Evolutionary conservation across 1,140 invertebrate genomes (phyloP).

Genomic region (Monomorium pharaonis): DNA sequence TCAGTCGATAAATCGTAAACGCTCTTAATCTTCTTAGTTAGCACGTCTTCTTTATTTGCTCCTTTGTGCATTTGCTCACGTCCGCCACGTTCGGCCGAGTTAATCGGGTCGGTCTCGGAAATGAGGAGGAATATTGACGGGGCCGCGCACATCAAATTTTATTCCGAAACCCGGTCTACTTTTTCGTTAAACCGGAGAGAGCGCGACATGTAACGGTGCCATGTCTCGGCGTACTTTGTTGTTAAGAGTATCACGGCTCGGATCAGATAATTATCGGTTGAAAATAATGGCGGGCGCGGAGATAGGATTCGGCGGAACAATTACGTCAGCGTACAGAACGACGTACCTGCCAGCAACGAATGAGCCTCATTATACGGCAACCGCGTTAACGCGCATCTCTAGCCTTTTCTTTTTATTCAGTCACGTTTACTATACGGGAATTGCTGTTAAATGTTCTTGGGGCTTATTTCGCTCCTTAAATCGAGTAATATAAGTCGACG

Average conservation of each 20-base stretch:
- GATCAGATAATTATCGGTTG: slow-evolving; percentile 38
- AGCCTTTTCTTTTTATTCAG: slow-evolving; percentile 22
- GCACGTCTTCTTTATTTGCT: slow-evolving; percentile 13
- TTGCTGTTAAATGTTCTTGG: slow-evolving; percentile 15
- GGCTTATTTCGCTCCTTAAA: slow-evolving; percentile 14
- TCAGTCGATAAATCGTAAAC: background rate
- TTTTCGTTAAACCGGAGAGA: slow-evolving; percentile 8
- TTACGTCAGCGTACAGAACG: slow-evolving; percentile 26
- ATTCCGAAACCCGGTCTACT: background rate
- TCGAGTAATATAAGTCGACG: slow-evolving; percentile 17
- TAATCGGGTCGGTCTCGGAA: slow-evolving; percentile 53
- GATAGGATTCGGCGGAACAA: slow-evolving; percentile 37
- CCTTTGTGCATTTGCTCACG: slow-evolving; percentile 32
- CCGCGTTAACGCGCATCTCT: background rate
- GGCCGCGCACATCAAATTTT: slow-evolving; percentile 43
- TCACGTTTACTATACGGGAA: slow-evolving; percentile 10
- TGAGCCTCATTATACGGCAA: slow-evolving; percentile 25
- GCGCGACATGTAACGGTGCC: background rate
- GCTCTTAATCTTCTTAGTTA: slow-evolving; percentile 58
- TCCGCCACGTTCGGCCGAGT: slow-evolving; percentile 27
- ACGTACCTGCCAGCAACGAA: background rate
- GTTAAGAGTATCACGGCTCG: background rate
- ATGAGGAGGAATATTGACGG: slow-evolving; percentile 28
- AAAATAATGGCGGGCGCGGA: background rate
- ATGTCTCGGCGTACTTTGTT: background rate